Evolutionary conservation across 2,888 invertebrate genomes (phyloP).

Genomic region (Rugalucina vietnamica): DNA sequence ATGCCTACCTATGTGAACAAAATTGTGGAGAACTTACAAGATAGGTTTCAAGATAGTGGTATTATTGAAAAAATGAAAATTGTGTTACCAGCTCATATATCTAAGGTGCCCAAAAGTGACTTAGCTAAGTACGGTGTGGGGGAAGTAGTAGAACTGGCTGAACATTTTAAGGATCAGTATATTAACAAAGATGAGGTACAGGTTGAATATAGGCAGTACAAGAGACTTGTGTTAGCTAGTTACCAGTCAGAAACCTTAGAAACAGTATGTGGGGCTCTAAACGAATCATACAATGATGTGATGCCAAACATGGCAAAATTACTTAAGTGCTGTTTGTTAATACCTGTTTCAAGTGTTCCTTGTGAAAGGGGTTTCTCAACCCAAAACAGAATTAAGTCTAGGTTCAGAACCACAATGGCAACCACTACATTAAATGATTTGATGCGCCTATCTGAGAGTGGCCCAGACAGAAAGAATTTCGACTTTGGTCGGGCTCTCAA

Average conservation of each 20-base stretch:
- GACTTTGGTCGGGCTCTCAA: constrained; percentile 23
- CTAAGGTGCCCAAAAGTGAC: neutral
- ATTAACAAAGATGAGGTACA: neutral
- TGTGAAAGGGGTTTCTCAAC: constrained; percentile 40
- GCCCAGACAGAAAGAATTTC: constrained; percentile 17
- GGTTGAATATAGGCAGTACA: constrained; percentile 43
- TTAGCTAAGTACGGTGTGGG: constrained; percentile 29
- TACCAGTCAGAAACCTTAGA: neutral
- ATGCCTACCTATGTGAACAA: constrained; percentile 18
- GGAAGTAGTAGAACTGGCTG: constrained; percentile 13
- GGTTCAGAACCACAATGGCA: constrained; percentile 24
- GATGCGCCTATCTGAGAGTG: constrained; percentile 41
- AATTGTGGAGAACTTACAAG: constrained; percentile 25
- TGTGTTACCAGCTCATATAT: constrained; percentile 20
- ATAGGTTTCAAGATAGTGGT: constrained; percentile 37
- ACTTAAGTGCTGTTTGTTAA: constrained; percentile 19
- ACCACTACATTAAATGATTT: constrained; percentile 26
- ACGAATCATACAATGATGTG: neutral
- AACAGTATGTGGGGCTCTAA: neutral
- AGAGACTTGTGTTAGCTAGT: constrained; percentile 30
- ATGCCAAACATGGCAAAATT: constrained; percentile 32
- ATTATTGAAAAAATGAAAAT: constrained; percentile 15
- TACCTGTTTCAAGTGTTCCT: constrained; percentile 24
- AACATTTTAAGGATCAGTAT: constrained; percentile 17
- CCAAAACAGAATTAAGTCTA: constrained; percentile 28